Evolutionary conservation across 2,888 invertebrate genomes (phyloP), one percentile per base, ranked within the genome.

Genomic region (Bellardia bayeri): DNA sequence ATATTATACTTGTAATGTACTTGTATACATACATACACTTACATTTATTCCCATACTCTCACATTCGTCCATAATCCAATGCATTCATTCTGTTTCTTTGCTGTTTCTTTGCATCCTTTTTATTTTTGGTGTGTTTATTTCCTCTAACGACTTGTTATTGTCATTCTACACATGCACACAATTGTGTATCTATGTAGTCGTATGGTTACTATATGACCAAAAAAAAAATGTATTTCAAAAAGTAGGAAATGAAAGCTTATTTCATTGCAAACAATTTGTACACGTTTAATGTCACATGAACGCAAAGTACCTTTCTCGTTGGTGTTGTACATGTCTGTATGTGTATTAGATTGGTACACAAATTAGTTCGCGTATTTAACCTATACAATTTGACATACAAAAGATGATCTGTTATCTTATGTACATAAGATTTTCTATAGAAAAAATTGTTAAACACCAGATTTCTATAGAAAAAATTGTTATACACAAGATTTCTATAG

Each of bases 181-280:
- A 64, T 64, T 83, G 64, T 23, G 8, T 13, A 72, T 63, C 61
- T 64, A 64, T 56, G 37, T 23, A 23, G 23, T 23, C 23, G 23
- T 64, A 56, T 61, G 9, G 11, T 45, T 13, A 13, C 11, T 45
- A n/a, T 69, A 42, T 58, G 51, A 37, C 56, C 56, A 58, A 49
- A 14, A 42, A 71, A 69, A 16, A 40, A 51, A 9, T 2, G 61
- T 51, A 61, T 69, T 37, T 51, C n/a, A 45, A 80, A 75, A 40
- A 30, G 69, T 56, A 80, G 71, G 56, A 45, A 71, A 76, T 58
- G 45, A 74, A 66, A 64, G 63, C 56, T 86, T 79, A 66, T 79
- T 71, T 79, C 75, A 80, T 75, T 82, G 75, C 71, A 58, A 80
- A 51, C 82, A 75, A 86, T 79, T 79, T 86, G 82, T 82, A 78